Conservation (phyloP, 2,113 vertebrate species). For the Nycticorax nycticorax region DNA sequence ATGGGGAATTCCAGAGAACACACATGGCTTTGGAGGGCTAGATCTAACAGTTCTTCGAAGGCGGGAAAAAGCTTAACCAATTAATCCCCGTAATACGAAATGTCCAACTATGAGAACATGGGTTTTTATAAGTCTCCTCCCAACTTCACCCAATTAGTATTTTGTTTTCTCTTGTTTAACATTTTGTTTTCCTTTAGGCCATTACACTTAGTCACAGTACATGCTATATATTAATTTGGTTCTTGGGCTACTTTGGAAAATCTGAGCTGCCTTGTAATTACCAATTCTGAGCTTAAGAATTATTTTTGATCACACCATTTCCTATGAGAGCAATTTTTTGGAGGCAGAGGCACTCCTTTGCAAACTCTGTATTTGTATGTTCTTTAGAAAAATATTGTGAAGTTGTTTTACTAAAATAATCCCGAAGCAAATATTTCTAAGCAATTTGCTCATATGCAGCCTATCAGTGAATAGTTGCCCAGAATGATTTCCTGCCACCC, state of each 20-base stretch:
- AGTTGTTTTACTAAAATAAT: background rate
- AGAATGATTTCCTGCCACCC: background rate
- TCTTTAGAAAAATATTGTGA: background rate
- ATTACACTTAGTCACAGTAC: background rate
- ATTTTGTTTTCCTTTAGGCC: background rate
- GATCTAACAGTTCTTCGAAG: background rate
- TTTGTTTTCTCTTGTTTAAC: background rate
- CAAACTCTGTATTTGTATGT: background rate
- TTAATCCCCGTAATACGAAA: background rate
- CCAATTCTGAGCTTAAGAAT: background rate
- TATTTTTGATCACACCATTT: background rate
- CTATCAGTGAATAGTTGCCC: background rate
- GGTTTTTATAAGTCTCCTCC: background rate
- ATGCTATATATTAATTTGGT: background rate
- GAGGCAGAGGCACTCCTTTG: background rate
- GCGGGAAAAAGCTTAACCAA: background rate
- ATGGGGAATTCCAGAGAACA: background rate
- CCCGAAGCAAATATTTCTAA: background rate
- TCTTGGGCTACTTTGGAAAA: background rate
- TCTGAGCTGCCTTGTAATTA: background rate
- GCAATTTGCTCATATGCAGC: background rate
- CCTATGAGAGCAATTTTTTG: background rate
- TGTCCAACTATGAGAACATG: background rate
- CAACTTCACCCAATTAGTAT: background rate
- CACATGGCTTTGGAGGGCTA: background rate